Evolutionary conservation across 1,140 invertebrate genomes (phyloP).

Genomic region (Thrips palmi): DNA sequence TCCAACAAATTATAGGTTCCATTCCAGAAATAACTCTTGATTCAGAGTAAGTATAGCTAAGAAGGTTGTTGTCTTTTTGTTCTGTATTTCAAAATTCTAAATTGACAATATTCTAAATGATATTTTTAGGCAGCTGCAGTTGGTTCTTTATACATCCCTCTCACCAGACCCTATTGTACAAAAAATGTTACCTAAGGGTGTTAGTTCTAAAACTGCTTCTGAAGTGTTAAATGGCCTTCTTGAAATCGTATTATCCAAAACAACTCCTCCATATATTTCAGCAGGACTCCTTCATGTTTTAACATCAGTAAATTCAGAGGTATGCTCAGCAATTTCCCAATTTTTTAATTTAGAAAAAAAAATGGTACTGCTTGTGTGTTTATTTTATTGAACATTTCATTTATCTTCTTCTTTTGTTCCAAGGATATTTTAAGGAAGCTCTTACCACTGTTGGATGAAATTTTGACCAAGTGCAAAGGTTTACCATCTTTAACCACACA

Average conservation of each 20-base stretch:
- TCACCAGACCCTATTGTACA: slow-evolving; percentile 27
- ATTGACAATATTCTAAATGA: too few relatives aligned
- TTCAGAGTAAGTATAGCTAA: slow-evolving; percentile 28
- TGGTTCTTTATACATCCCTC: slow-evolving; percentile 19
- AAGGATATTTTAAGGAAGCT: neutral
- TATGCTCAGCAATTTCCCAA: too few relatives aligned
- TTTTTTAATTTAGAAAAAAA: too few relatives aligned
- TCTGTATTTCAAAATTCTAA: slow-evolving; percentile 1
- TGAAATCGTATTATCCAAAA: too few relatives aligned
- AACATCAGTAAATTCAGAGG: slow-evolving; percentile 30
- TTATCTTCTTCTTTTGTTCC: neutral
- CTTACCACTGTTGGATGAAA: neutral
- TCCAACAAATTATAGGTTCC: too few relatives aligned
- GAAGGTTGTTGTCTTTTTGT: too few relatives aligned
- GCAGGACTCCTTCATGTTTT: slow-evolving; percentile 28
- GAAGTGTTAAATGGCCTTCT: too few relatives aligned
- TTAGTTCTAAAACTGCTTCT: too few relatives aligned
- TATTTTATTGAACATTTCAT: neutral
- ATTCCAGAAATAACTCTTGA: slow-evolving; percentile 43
- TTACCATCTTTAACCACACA: too few relatives aligned
- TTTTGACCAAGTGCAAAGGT: neutral
- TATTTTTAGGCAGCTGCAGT: slow-evolving; percentile 12
- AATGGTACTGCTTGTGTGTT: neutral
- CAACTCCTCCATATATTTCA: slow-evolving; percentile 25
- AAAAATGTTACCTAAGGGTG: too few relatives aligned